Evolutionary conservation across 2,113 vertebrate species (phyloP).

Genomic region (Porphyrio hochstetteri): DNA sequence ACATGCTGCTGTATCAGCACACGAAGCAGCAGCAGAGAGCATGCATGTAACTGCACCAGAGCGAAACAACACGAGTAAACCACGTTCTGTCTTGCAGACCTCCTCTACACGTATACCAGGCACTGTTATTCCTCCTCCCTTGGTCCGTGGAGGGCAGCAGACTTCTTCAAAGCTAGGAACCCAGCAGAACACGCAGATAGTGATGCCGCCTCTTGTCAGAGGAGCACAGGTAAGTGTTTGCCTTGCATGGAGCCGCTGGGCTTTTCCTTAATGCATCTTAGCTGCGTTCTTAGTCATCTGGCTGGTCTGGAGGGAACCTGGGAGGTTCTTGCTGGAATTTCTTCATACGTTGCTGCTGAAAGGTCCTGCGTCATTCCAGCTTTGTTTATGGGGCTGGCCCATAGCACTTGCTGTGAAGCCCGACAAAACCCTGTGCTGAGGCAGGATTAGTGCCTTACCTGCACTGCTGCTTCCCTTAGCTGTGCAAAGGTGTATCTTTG

Average conservation of each 20-base stretch:
- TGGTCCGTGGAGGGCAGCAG: constrained; percentile 93
- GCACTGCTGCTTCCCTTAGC: not conserved
- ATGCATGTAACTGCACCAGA: rapidly evolving
- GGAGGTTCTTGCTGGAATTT: not conserved
- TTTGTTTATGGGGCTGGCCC: not conserved
- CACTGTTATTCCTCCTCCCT: constrained; percentile 91
- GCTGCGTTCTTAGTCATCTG: not conserved
- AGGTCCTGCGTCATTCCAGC: not conserved
- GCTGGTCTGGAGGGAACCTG: not conserved
- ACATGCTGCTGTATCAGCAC: not conserved
- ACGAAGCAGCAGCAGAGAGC: not conserved
- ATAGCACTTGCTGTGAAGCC: not conserved
- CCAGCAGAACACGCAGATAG: constrained; percentile 85
- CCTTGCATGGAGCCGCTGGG: not conserved
- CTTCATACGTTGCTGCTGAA: not conserved
- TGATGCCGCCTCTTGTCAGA: constrained; percentile 94
- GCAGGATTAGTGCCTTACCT: not conserved
- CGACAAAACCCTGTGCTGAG: not conserved
- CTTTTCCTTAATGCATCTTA: not conserved
- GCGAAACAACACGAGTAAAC: not conserved
- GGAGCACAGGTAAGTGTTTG: constrained; percentile 88
- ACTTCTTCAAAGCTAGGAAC: constrained; percentile 84
- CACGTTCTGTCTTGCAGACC: constrained; percentile 40
- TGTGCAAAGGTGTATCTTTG: not conserved
- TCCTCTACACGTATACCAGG: constrained; percentile 84